Base-by-base conservation (phyloP, 2,888 invertebrate species). In the Cylindroiulus punctatus region DNA sequence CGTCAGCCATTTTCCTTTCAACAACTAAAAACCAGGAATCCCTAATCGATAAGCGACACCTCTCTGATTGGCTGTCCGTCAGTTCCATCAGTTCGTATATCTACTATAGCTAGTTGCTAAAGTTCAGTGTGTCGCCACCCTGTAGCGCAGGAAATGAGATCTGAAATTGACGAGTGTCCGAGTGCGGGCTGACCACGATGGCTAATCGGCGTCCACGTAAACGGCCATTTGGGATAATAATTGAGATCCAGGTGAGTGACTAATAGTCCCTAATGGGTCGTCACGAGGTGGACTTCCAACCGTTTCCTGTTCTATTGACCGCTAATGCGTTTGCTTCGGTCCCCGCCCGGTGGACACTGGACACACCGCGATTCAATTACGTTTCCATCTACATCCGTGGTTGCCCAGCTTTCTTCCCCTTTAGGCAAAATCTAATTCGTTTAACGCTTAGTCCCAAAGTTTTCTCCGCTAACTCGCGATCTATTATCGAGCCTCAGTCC, bases 191-290 rank as follows among this genome's bases (percentile, higher is more conserved):
- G 26, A 76, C 76, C 76, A 76, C 76, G 30, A 32, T 76, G 76
- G 76, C 76, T 76, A 76, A 76, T 76, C 76, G 76, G 17, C 76
- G 76, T 76, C 30, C 30, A 26, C 17, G 30, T 76, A 76, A 76
- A 76, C 76, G 76, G 30, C 30, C 76, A 76, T 76, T 76, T 17
- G 76, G 76, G 76, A 76, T 76, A 76, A 76, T 76, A 76, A 76
- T 76, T 76, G 26, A 14, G 76, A 76, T 30, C 76, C 76, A 76
- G 76, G 76, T 76, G 76, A 76, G 76, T 32, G 76, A 76, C 76
- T 76, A 76, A 76, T 76, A 76, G 76, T 76, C 76, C 76, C 76
- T 76, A 76, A 76, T 76, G 76, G 76, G 30, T 76, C 76, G 76
- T 76, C 76, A 4, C 17, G 30, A 76, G 76, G 76, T 76, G 26